Percentiles rank a stretch among this genome's conserved stretches.
Conservation (phyloP, 2,113 vertebrate genomes). For the pig (Sus scrofa) region T2T-Sscrofa CM000825.6:81522001-81522500, state of each 20-base stretch:
- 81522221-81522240: too few species aligned
- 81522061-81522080: neutral
- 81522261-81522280: neutral
- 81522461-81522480: neutral
- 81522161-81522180: neutral
- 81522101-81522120: neutral
- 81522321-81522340: neutral
- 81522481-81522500: too few species aligned
- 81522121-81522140: neutral
- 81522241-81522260: too few species aligned
- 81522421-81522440: too few species aligned
- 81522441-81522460: neutral
- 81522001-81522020: conserved; percentile 15
- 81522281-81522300: neutral
- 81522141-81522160: neutral
- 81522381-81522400: neutral
- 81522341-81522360: neutral
- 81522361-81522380: neutral
- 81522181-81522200: neutral
- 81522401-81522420: neutral
- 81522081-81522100: neutral
- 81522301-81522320: neutral
- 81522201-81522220: rapidly evolving
- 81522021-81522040: neutral
- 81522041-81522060: neutral